Conservation (phyloP, 2,113 vertebrate species). For the Melanerpes aurifrons region DNA sequence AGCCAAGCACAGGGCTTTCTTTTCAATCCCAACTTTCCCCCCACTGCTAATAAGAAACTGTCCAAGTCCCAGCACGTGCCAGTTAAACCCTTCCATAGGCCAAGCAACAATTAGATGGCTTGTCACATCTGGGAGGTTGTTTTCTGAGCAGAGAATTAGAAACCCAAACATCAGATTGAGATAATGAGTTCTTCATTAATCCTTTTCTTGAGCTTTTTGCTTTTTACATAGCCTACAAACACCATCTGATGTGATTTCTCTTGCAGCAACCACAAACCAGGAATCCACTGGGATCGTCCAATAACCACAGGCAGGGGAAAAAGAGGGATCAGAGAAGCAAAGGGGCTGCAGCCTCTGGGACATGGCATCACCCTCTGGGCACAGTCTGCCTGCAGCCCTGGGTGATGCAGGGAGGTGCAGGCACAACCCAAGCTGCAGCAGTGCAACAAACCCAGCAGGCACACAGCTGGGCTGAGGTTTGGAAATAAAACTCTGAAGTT, state of each 20-base stretch:
- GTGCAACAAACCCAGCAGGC: not conserved
- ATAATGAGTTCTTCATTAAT: constrained; percentile 52
- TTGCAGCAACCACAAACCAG: not conserved
- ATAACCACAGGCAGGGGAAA: not conserved
- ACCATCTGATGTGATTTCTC: not conserved
- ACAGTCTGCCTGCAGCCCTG: not conserved
- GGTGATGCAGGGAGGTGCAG: not conserved
- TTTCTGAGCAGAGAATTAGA: constrained; percentile 39
- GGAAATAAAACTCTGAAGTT: not conserved
- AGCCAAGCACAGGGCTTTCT: not conserved
- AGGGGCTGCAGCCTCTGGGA: not conserved
- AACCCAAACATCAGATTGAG: constrained; percentile 52
- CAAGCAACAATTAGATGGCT: constrained; percentile 38
- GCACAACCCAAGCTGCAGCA: fast-evolving
- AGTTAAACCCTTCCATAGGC: constrained; percentile 40
- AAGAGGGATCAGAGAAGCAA: not conserved
- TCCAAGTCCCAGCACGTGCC: constrained; percentile 26
- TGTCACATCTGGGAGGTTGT: constrained; percentile 31
- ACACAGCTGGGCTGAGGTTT: not conserved
- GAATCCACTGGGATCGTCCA: not conserved
- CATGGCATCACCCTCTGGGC: not conserved
- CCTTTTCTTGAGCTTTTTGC: constrained; percentile 22
- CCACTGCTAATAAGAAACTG: constrained; percentile 24
- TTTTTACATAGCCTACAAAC: not conserved
- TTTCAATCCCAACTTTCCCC: constrained; percentile 34